phyloP scores from a whole-genome alignment of 2,797 vertebrate genomes.

The Meda fulgida region DNA sequence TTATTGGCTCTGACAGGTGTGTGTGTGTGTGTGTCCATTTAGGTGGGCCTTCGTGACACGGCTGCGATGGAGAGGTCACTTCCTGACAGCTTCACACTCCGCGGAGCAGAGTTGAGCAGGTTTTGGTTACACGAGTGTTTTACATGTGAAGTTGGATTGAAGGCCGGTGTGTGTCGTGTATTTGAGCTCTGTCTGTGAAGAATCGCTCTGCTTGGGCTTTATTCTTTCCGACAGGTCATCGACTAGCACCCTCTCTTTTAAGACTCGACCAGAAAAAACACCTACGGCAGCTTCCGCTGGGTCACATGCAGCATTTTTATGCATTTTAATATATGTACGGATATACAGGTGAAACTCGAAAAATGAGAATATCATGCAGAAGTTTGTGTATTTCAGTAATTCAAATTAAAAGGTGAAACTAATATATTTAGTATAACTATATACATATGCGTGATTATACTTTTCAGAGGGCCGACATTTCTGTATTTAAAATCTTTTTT shows the following conservation, averaged over 20 bases:
- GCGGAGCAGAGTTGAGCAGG: slow-evolving; percentile 25
- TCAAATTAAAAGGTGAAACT: too few relatives aligned
- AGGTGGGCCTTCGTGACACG: slow-evolving; percentile 70
- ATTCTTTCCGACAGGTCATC: slow-evolving; percentile 43
- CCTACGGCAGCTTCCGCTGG: not conserved
- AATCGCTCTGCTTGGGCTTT: slow-evolving; percentile 28
- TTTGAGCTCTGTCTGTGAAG: slow-evolving; percentile 36
- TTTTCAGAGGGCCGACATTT: too few relatives aligned
- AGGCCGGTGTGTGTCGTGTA: not conserved
- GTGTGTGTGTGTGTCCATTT: slow-evolving; percentile 60
- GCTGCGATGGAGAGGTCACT: slow-evolving; percentile 56
- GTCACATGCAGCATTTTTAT: too few relatives aligned
- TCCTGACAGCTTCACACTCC: slow-evolving; percentile 56
- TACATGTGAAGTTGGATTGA: not conserved
- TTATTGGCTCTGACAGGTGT: slow-evolving; percentile 67
- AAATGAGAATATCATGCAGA: too few relatives aligned
- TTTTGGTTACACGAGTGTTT: slow-evolving; percentile 42
- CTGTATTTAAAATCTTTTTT: too few relatives aligned
- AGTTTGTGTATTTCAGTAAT: too few relatives aligned
- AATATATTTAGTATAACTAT: too few relatives aligned
- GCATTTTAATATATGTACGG: too few relatives aligned
- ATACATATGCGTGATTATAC: too few relatives aligned
- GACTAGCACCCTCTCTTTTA: slow-evolving; percentile 9
- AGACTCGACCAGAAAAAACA: slow-evolving; percentile 15
- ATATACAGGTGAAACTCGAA: too few relatives aligned